Evolutionary conservation across 2,797 vertebrate genomes (phyloP), one percentile per base, ranked within the genome.

Genomic region (Neosilurus hyrtlii): DNA sequence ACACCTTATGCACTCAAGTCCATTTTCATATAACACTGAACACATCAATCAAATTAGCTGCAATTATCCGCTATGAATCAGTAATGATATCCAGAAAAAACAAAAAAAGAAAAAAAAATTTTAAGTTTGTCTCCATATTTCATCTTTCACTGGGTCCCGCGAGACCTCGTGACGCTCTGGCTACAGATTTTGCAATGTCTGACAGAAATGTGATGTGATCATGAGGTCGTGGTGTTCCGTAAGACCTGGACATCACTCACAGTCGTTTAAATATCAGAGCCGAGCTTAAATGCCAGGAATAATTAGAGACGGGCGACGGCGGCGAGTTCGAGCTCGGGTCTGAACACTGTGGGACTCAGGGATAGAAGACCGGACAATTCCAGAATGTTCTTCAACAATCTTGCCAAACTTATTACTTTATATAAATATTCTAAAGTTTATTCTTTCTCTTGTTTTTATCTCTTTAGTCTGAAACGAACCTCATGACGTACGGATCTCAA

Each of bases 231-330:
- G 80, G 71, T 84, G 82, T 83, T 85, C 75, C 54, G 66, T 43
- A 84, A 86, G 86, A 83, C 83, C 85, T 84, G 82, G 82, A 87
- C 83, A 87, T 67, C 37, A 51, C 85, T 86, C 86, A 61, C 79
- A 65, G 80, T 82, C 77, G 75, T 90, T 90, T 89, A 90, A 90
- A 90, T 89, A 90, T 88, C 89, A 90, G 86, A 87, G 83, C 65
- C 62, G 49, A 82, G 83, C 30, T 85, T 88, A 90, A 89, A 88
- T 89, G 89, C 86, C 89, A 89, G 43, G 62, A 83, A 85, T 87
- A 89, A 89, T 89, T 89, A 90, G 86, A 87, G 85, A 87, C 80
- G 85, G 79, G 79, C 82, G 73, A 85, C 37, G 82, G 66, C 78
- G 82, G 82, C 74, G 75, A 78, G 66, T 83, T 78, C 81, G 79